phyloP scores from a whole-genome alignment of 2,113 vertebrate species.

The Halichoeres trimaculatus region DNA sequence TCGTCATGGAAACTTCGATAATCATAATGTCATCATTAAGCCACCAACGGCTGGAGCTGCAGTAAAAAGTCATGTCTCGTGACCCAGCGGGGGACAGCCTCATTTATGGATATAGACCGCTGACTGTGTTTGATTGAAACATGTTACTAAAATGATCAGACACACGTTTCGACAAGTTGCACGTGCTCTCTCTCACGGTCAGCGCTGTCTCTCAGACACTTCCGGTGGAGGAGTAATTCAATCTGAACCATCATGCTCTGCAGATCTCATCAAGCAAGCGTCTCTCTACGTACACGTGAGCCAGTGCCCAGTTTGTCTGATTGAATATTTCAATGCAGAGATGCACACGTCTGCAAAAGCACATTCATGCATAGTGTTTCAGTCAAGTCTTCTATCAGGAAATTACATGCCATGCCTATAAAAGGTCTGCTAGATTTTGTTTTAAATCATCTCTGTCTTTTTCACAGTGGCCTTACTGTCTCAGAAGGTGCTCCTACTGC shows the following conservation, averaged over 20 bases:
- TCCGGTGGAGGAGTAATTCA: not conserved
- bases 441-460: not conserved
- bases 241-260: not conserved
- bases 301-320: conserved; percentile 1
- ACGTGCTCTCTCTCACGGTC: conserved; percentile 3
- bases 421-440: too few relatives aligned
- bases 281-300: conserved; percentile 86
- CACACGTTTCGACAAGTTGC: not conserved
- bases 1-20: not conserved
- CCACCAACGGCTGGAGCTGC: too few relatives aligned
- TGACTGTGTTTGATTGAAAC: not conserved
- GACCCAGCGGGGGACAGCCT: not conserved
- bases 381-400: not conserved
- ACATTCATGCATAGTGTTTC: not conserved
- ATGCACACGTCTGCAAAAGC: not conserved
- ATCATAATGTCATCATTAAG: too few relatives aligned
- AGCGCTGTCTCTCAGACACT: conserved; percentile 20
- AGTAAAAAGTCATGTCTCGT: too few relatives aligned
- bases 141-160: not conserved
- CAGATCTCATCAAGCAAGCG: conserved; percentile 56
- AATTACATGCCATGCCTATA: too few relatives aligned
- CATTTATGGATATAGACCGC: not conserved
- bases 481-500: conserved; percentile 93
- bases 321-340: not conserved
- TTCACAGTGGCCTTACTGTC: conserved; percentile 94